Conservation (phyloP, 2,888 invertebrate genomes). For the Caenorhabditis afra region DNA sequence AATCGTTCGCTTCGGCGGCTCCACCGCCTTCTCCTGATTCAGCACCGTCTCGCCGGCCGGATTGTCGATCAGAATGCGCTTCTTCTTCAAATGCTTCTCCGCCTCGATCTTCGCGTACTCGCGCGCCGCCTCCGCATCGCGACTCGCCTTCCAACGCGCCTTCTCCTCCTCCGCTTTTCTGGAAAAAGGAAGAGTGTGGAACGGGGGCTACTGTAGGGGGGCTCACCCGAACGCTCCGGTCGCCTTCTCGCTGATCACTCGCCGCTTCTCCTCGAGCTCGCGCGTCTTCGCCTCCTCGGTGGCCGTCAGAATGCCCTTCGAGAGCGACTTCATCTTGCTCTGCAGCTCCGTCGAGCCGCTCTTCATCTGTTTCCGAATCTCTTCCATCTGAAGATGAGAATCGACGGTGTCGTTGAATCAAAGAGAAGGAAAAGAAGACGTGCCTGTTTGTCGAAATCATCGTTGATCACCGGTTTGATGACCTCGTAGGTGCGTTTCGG, state of each 20-base stretch:
- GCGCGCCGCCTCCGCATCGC: conserved; percentile 69
- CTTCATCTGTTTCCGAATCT: conserved; percentile 78
- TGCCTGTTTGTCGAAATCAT: conserved; percentile 79
- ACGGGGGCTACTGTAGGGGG: no score
- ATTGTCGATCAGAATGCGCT: conserved; percentile 51
- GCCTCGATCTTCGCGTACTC: conserved; percentile 65
- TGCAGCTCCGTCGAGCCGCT: conserved; percentile 72
- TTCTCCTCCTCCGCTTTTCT: conserved; percentile 77
- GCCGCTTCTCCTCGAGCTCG: conserved; percentile 62
- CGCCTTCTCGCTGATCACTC: conserved; percentile 47
- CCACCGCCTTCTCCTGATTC: conserved; percentile 25
- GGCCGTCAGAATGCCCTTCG: conserved; percentile 62
- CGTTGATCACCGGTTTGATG: conserved; percentile 77
- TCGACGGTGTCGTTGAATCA: no score
- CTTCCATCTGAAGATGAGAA: conserved; percentile 71
- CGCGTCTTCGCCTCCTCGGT: conserved; percentile 61
- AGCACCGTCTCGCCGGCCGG: conserved; percentile 37
- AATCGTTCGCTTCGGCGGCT: conserved; percentile 68
- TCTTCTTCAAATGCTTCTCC: conserved; percentile 62
- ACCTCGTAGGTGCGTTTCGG: conserved; percentile 73
- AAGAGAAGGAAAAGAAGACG: no score
- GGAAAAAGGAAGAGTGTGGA: conserved; percentile 15
- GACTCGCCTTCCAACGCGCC: conserved; percentile 70
- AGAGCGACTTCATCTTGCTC: conserved; percentile 67
- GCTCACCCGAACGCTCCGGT: conserved; percentile 61